Evolutionary conservation across 2,113 vertebrate genomes (phyloP).

Genomic region (Atractosteus spatula): DNA sequence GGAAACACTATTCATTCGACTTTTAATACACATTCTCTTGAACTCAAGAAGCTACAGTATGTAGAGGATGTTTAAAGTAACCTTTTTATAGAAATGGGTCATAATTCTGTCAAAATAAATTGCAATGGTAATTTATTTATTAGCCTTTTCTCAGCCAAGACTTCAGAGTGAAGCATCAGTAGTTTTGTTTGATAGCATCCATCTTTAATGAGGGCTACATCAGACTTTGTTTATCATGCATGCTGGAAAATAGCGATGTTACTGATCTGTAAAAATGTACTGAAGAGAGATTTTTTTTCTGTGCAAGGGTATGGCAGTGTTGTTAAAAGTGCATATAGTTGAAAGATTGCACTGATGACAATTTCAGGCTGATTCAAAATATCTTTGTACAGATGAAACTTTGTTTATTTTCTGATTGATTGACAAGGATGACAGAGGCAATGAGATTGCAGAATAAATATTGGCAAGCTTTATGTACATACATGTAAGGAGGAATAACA

Average conservation of each 20-base stretch:
- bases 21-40: not conserved
- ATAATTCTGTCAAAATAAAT: slow-evolving; percentile 12
- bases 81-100: not conserved
- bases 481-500: not conserved
- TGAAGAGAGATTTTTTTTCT: not conserved
- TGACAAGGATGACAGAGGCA: not conserved
- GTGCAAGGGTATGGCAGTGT: not conserved
- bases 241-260: slow-evolving; percentile 1
- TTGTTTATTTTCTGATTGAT: not conserved
- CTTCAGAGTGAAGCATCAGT: slow-evolving; percentile 3
- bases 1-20: not conserved
- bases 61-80: not conserved
- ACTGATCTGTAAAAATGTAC: slow-evolving; percentile 2
- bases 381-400: not conserved
- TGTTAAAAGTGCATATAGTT: not conserved
- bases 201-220: not conserved
- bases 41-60: not conserved
- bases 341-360: not conserved
- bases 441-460: not conserved
- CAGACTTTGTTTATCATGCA: not conserved
- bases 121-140: slow-evolving; percentile 1
- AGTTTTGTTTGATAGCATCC: not conserved
- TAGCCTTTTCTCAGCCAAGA: not conserved
- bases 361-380: not conserved
- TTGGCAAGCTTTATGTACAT: not conserved